Evolutionary conservation across 1,140 invertebrate genomes (phyloP).

Genomic region (Tyrophagus putrescentiae): DNA sequence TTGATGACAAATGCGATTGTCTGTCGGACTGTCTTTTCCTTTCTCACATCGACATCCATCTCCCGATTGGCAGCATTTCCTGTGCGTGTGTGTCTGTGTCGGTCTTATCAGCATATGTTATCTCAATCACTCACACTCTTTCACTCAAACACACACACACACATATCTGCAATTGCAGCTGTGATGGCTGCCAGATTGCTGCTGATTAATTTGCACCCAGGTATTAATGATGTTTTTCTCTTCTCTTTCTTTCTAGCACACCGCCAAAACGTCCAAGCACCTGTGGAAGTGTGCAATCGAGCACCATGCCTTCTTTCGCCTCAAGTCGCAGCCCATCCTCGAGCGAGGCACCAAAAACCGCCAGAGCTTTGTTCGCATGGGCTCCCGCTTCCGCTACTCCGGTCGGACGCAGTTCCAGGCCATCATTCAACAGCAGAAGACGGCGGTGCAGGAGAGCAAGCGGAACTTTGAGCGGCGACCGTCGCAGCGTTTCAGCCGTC

Average conservation of each 20-base stretch:
- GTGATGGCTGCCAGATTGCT: too few relatives aligned
- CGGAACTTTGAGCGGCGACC: constrained; percentile 84
- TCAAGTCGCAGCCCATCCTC: constrained; percentile 38
- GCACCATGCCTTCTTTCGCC: constrained; percentile 91
- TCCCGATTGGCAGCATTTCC: too few relatives aligned
- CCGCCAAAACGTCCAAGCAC: constrained; percentile 74
- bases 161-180: too few relatives aligned
- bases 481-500: constrained; percentile 76
- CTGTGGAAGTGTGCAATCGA: constrained; percentile 96
- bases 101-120: too few relatives aligned
- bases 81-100: too few relatives aligned
- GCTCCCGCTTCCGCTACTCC: constrained; percentile 40
- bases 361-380: constrained; percentile 38
- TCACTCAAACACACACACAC: too few relatives aligned
- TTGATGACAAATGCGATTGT: too few relatives aligned
- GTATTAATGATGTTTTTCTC: background rate
- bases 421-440: constrained; percentile 66
- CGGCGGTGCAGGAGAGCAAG: constrained; percentile 80
- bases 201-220: too few relatives aligned
- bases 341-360: constrained; percentile 30
- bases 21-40: too few relatives aligned
- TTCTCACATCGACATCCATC: too few relatives aligned
- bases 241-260: constrained; percentile 12
- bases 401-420: constrained; percentile 82
- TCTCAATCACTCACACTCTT: too few relatives aligned